Evolutionary conservation across 2,797 vertebrate species (phyloP), one percentile per base, ranked within the genome.

Genomic region (Hippocampus kuda): DNA sequence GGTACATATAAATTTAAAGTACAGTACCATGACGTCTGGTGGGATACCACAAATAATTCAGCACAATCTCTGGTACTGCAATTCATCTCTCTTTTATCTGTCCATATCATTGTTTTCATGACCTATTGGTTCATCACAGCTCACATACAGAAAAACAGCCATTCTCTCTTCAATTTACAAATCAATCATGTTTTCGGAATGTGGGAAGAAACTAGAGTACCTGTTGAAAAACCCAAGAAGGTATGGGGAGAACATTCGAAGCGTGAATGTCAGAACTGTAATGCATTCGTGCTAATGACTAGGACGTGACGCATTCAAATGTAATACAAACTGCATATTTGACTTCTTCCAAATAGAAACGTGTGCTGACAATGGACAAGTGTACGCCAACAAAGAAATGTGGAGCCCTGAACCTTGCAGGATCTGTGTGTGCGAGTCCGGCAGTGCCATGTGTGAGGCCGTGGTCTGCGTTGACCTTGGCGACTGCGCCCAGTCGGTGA

Each of bases 401-500:
- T 89, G 87, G 88, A 87, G 79, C 78, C 84, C 81, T 0, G 81
- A 80, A 71, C 81, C 79, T 0, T 89, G 88, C 66, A 72, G 64
- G 49, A 68, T 84, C 61, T 89, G 88, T 9, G 69, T 85, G 65
- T 89, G 88, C 1, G 70, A 85, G 1, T 53, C 2, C 60, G 88
- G 88, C 18, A 68, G 48, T 0, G 1, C 64, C 0, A 15, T 82
- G 30, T 89, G 88, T 41, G 85, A 89, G 41, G 68, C 74, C 0
- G 72, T 88, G 67, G 12, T 79, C 0, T 89, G 87, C 10, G 81
- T 86, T 62, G 79, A 84, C 74, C 74, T 86, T 0, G 65, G 74
- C 0, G 44, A 62, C 74, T 87, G 87, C 53, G 27, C 61, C 70
- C 56, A 84, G 41, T 69, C 71, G 0, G 26, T 71, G 72, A 84